phyloP scores from a whole-genome alignment of 2,113 vertebrate species.

The Ranitomeya imitator region DNA sequence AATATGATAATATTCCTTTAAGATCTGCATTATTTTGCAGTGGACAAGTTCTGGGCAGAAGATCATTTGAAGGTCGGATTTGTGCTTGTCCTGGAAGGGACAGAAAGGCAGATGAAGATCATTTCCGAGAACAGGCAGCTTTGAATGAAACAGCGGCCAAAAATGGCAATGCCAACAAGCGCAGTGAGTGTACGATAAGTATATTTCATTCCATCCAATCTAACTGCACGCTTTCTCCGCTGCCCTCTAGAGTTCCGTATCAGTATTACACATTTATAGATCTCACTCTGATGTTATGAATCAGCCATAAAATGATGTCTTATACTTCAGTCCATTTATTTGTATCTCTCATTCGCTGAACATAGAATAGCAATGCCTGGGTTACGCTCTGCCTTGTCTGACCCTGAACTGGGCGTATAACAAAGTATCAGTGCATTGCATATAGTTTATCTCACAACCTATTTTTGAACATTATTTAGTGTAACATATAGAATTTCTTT shows the following conservation, averaged over 20 bases:
- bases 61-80: constrained; percentile 91
- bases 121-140: constrained; percentile 92
- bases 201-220: not conserved
- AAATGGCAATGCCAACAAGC: constrained; percentile 83
- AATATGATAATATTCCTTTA: not conserved
- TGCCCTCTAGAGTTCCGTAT: not conserved
- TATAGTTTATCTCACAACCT: no score
- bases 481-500: not conserved
- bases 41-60: constrained; percentile 85
- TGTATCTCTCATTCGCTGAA: not conserved
- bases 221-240: not conserved
- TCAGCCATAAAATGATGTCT: not conserved
- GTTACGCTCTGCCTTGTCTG: no score
- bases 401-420: no score
- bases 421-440: no score
- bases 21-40: constrained; percentile 63
- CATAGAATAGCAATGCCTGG: no score
- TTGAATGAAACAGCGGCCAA: constrained; percentile 86
- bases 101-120: constrained; percentile 94
- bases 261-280: not conserved
- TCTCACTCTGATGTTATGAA: not conserved
- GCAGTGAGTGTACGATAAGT: constrained; percentile 73
- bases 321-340: not conserved
- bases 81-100: constrained; percentile 95
- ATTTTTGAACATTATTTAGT: not conserved